Evolutionary conservation across 2,797 vertebrate species (phyloP), one percentile per base, ranked within the genome.

Genomic region (Craterocephalus amniculus): DNA sequence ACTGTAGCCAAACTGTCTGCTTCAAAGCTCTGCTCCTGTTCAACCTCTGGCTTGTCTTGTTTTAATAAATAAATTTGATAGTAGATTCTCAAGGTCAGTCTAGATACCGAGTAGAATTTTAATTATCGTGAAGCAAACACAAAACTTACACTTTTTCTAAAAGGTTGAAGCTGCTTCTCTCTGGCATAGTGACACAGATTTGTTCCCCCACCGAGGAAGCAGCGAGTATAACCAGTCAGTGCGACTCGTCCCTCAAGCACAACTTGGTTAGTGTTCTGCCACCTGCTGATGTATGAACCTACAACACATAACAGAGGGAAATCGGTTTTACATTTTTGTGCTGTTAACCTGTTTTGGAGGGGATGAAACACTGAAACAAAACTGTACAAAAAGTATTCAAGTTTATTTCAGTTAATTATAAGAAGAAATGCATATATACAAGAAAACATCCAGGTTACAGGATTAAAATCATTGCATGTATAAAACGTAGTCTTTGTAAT

Each of bases 341-440:
- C 11, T 5, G 11, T 18, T 54, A 52, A 52, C 6, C 4, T 20
- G 6, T 4, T 24, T 45, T 24, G 22, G n/a, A 5, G n/a, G 45
- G 18, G 14, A 64, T 4, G 7, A 1, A n/a, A 38, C 1, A 40
- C n/a, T 29, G 26, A 29, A 18, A 29, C 2, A 22, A 58, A 34
- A 58, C 3, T 63, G 29, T 49, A 64, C 68, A 82, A 16, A 85
- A 88, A 73, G 35, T 9, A 29, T 78, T 90, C 31, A 91, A 83
- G 81, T 95, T 94, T 94, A 94, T 94, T 93, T 89, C 57, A 78
- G 20, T 84, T 85, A 83, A 64, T 83, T 74, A 34, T 58, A 16
- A 24, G 68, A 57, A 51, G 13, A 26, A 80, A 74, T 58, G 73
- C 74, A 89, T 90, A 91, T 88, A 60, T 86, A 91, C 74, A 91